Conservation (phyloP, 2,797 vertebrate genomes). For the Picus viridis region DNA sequence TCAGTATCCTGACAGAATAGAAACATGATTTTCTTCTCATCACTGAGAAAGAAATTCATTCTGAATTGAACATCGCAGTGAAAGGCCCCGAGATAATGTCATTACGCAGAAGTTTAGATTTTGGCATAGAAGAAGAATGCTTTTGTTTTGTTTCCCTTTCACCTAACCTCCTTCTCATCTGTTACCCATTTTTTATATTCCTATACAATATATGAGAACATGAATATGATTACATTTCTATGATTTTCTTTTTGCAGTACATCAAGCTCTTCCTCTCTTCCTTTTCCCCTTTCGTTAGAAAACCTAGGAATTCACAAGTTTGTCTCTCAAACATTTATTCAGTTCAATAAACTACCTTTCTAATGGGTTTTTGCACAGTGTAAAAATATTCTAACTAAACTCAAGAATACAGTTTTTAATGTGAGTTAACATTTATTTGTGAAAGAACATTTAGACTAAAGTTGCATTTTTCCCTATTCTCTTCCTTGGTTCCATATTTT, state of each 20-base stretch:
- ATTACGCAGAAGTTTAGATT: not conserved
- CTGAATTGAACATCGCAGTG: not conserved
- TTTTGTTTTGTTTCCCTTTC: not conserved
- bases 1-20: not conserved
- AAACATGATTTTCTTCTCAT: not conserved
- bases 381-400: not conserved
- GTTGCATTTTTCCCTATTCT: not conserved
- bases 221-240: not conserved
- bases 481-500: constrained; percentile 1
- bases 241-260: not conserved
- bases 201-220: not conserved
- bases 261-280: not conserved
- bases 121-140: not conserved
- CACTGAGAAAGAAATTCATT: not conserved
- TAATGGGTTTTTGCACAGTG: not conserved
- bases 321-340: not conserved
- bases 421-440: not conserved
- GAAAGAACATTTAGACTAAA: not conserved
- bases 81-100: not conserved
- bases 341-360: not conserved
- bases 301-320: not conserved
- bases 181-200: not conserved
- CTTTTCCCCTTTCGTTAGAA: not conserved
- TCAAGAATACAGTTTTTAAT: not conserved
- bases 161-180: not conserved